Evolutionary conservation across 2,888 invertebrate species (phyloP), one percentile per base, ranked within the genome.

Genomic region (Cheilosia urbana): DNA sequence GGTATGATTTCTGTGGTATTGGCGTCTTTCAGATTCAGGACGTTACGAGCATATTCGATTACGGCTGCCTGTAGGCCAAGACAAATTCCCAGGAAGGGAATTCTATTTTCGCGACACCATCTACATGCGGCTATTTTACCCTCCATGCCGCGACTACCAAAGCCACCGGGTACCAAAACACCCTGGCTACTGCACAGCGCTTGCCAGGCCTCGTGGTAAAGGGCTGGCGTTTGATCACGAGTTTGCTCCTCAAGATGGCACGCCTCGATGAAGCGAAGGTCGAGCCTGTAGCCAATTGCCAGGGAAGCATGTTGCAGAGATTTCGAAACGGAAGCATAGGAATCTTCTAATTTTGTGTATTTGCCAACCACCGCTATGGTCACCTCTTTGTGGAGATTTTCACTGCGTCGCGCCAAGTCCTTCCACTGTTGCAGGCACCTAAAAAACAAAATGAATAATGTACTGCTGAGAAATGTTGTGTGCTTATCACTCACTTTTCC

Each of bases 41-140:
- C 96, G 91, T 98, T 98, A 68, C 98, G 94, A 0, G 98, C 95
- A 91, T 96, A 99, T 93, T 99, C 99, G 89, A 99, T 96, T 4
- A 98, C 98, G 9, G 98, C 97, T 24, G 98, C 97, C 93, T 99
- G 99, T 85, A 99, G 94, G 5, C 99, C 99, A n/a, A 99, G 94
- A 90, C 99, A 99, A 88, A 99, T 97, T 0, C 99, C 99, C 19
- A 99, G 93, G 92, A 96, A 97, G 0, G 99, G 99, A 90, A 96
- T 97, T 60, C 96, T 95, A 63, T 96, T 98, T 89, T 95, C 95
- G 47, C 99, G 94, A 82, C 99, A 98, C 97, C 98, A 99, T 89
- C 96, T 94, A 88, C 97, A 97, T 0, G 99, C 99, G 82, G 95
- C 95, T 62, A 99, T 97, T 93, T 98, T 99, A 0, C 99, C 99